A percentile compares a stretch with the other conserved stretches of the same genome.
phyloP scores from a whole-genome alignment of 2,113 vertebrate genomes.

The Phocoena phocoena region DNA sequence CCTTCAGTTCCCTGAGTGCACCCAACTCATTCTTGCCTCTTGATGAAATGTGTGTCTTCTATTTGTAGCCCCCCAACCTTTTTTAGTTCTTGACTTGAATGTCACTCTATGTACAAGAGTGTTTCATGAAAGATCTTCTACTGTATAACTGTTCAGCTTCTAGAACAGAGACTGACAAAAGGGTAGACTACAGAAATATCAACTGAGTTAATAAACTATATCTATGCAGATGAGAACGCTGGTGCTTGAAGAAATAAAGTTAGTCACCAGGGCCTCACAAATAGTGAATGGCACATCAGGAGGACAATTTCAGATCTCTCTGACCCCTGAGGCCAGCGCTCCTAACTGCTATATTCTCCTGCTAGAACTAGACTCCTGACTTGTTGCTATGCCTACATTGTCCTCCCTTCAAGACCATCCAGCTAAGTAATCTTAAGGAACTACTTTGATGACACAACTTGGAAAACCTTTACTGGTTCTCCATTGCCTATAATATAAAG shows the following conservation, averaged over 20 bases:
- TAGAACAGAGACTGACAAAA: neutral
- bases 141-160: neutral
- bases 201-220: neutral
- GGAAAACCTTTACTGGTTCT: neutral
- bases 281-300: neutral
- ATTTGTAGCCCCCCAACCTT: neutral
- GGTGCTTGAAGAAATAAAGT: neutral
- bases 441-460: neutral
- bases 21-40: neutral
- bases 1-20: neutral
- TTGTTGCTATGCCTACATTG: neutral
- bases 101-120: neutral
- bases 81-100: neutral
- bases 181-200: neutral
- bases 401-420: neutral
- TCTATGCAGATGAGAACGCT: neutral
- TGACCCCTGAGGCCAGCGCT: neutral
- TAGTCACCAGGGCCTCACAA: neutral
- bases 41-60: neutral
- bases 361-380: neutral
- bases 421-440: neutral
- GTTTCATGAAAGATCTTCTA: neutral
- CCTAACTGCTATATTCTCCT: neutral
- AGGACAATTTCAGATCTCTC: neutral
- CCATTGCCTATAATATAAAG: neutral